These are phyloP conservation scores for Tauraco erythrolophus DNA, from an alignment of 2,113 vertebrate genomes.

Conservation along the genomic window DNA sequence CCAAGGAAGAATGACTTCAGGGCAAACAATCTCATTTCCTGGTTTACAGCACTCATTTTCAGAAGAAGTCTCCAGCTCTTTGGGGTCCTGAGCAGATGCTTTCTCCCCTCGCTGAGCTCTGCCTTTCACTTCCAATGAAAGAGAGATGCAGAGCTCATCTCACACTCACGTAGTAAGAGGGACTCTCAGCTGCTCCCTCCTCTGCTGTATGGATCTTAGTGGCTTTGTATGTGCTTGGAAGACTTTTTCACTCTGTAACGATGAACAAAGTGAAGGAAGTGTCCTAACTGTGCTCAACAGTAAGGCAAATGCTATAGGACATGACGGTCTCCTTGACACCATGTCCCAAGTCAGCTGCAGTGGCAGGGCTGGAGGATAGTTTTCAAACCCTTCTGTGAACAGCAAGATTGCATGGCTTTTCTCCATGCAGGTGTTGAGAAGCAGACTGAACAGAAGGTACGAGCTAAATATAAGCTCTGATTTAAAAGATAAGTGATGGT, in stretches of 20 bases:
- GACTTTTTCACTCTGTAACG: accelerated
- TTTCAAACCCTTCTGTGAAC: background rate
- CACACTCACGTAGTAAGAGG: background rate
- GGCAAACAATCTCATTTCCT: background rate
- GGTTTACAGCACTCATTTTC: background rate
- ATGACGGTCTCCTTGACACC: background rate
- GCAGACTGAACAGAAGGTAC: background rate
- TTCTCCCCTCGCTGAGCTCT: background rate
- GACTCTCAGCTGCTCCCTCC: background rate
- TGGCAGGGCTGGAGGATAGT: background rate
- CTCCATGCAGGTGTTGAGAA: background rate
- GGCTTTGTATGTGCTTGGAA: background rate
- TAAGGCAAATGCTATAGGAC: background rate
- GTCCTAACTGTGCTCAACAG: background rate
- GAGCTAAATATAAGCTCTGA: background rate
- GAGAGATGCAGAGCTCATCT: background rate
- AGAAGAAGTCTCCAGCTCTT: background rate
- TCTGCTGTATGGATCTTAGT: background rate
- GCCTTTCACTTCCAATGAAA: background rate
- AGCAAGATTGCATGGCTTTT: background rate
- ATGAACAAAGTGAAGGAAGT: background rate
- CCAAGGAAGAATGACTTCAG: background rate
- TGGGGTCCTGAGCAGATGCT: background rate
- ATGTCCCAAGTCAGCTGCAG: background rate
- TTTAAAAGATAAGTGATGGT: background rate